These are phyloP conservation scores for Cebuella pygmaea DNA, from an alignment of 2,797 vertebrate species.

Conservation along the genomic window DNA sequence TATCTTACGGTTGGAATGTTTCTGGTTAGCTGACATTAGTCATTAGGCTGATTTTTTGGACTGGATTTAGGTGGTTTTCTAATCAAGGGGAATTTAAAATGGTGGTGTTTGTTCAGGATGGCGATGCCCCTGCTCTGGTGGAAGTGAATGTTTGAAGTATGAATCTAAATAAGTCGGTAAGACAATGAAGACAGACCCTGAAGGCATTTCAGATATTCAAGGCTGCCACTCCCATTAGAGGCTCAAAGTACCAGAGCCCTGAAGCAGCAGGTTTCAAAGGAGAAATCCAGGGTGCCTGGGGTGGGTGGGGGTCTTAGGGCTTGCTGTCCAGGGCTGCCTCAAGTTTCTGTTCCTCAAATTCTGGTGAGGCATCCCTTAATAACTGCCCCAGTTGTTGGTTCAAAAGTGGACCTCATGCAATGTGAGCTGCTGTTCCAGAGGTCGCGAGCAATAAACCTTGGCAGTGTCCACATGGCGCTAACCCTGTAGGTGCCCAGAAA, in stretches of 20 bases:
- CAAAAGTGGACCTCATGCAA: neutral
- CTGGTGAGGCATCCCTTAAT: neutral
- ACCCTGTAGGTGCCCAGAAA: neutral
- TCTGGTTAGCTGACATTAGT: too few relatives aligned
- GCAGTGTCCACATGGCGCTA: neutral
- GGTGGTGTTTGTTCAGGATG: too few relatives aligned
- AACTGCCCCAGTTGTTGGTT: neutral
- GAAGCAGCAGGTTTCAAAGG: neutral
- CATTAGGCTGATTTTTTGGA: too few relatives aligned
- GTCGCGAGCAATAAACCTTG: neutral
- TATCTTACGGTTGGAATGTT: too few relatives aligned
- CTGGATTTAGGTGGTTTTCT: too few relatives aligned
- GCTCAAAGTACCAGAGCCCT: neutral
- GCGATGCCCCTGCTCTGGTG: too few relatives aligned
- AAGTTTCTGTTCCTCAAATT: neutral
- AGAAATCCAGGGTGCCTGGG: neutral
- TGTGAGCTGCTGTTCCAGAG: neutral
- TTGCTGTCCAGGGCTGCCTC: neutral
- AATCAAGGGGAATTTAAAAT: too few relatives aligned
- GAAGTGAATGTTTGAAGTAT: neutral
- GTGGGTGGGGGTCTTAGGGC: neutral
- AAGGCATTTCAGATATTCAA: neutral
- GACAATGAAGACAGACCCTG: neutral
- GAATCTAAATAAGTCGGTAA: neutral
- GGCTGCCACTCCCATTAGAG: neutral